These are phyloP conservation scores for Lithophane semibrunnea DNA, from an alignment of 2,888 invertebrate genomes.

Conservation along the genomic window DNA sequence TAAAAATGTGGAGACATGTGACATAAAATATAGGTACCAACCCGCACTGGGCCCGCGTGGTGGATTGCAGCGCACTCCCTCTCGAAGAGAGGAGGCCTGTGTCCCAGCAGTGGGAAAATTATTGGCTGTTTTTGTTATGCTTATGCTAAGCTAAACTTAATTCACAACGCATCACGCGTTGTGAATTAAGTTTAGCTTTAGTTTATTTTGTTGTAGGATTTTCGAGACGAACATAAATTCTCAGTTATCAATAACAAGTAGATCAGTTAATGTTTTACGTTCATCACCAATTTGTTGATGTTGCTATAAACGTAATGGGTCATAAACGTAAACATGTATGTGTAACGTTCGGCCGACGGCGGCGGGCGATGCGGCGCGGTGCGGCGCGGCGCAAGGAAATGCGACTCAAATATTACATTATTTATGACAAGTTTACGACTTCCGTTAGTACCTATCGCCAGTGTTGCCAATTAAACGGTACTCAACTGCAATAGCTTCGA, in stretches of 20 bases:
- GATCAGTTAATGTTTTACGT: conserved; percentile 14
- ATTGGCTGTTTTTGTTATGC: too few relatives aligned
- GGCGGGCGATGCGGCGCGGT: neutral
- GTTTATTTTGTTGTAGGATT: neutral
- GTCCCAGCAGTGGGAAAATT: too few relatives aligned
- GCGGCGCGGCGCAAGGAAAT: conserved; percentile 2
- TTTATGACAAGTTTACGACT: conserved; percentile 41
- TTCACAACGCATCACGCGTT: neutral
- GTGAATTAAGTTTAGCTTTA: too few relatives aligned
- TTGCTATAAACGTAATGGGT: conserved; percentile 28
- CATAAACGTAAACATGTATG: conserved; percentile 32
- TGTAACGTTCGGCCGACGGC: neutral
- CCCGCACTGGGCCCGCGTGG: too few relatives aligned
- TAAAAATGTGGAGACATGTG: too few relatives aligned
- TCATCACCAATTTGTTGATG: conserved; percentile 50
- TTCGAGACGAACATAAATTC: neutral
- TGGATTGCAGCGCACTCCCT: too few relatives aligned
- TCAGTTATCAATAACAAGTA: conserved; percentile 30
- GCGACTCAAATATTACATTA: conserved; percentile 28
- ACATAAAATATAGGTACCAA: too few relatives aligned
- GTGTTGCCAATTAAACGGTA: neutral
- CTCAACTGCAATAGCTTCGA: conserved; percentile 5
- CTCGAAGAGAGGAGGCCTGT: too few relatives aligned
- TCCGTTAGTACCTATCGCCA: neutral
- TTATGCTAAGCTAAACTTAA: neutral